These are phyloP conservation scores for Hirudinaria manillensis DNA, from an alignment of 2,888 invertebrate species.

Conservation along the genomic window DNA sequence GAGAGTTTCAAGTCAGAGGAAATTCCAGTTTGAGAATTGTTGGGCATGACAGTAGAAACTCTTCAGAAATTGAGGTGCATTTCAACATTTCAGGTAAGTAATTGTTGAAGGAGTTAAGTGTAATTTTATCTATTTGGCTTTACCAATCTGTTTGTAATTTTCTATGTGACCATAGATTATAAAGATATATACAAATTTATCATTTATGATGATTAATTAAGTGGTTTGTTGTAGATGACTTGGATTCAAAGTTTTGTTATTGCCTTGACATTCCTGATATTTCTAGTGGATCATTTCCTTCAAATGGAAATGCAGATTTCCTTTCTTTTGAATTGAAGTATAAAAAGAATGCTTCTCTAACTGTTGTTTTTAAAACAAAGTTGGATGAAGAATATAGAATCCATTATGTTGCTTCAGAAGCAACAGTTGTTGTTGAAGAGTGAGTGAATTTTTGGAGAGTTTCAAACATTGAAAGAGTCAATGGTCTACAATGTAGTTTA, in stretches of 20 bases:
- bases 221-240: not conserved
- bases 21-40: too few species aligned
- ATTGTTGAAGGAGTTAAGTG: too few species aligned
- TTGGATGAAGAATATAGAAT: not conserved
- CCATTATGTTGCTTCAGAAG: not conserved
- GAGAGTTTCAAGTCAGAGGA: too few species aligned
- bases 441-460: not conserved
- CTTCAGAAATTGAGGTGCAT: not conserved
- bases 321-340: not conserved
- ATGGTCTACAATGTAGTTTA: too few species aligned
- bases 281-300: not conserved
- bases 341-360: not conserved
- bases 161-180: not conserved
- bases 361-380: not conserved
- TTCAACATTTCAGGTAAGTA: conserved; percentile 7
- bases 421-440: not conserved
- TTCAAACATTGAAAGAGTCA: not conserved
- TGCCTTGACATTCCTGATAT: conserved; percentile 10
- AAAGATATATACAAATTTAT: not conserved
- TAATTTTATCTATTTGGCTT: not conserved
- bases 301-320: not conserved
- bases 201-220: not conserved
- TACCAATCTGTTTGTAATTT: not conserved
- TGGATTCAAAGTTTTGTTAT: not conserved
- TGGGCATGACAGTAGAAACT: too few species aligned